Conservation (phyloP, 2,797 vertebrate genomes). For the Sarcoramphus papa region DNA sequence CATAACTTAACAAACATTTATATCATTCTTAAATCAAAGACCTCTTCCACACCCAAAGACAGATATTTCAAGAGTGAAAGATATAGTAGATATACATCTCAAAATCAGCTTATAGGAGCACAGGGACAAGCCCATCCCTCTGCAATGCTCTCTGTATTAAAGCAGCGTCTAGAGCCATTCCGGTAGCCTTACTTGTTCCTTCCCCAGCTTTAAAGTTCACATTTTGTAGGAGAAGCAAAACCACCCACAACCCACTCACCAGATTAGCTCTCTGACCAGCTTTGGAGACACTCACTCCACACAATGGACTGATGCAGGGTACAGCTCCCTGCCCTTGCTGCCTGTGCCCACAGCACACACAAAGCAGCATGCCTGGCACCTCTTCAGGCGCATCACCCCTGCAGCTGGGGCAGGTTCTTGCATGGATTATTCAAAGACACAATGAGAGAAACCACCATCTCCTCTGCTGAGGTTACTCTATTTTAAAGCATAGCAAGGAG, state of each 20-base stretch:
- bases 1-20: not conserved
- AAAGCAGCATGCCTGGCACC: fast-evolving
- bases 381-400: not conserved
- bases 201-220: not conserved
- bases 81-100: not conserved
- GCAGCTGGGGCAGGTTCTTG: not conserved
- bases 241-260: not conserved
- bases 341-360: too few relatives aligned
- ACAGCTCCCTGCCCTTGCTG: fast-evolving
- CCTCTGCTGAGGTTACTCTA: not conserved
- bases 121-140: not conserved
- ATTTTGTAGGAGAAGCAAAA: not conserved
- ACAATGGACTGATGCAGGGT: fast-evolving
- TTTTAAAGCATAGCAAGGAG: not conserved
- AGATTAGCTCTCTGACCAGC: not conserved
- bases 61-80: not conserved
- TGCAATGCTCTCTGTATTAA: not conserved
- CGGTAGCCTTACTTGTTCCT: not conserved
- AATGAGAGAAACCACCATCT: not conserved
- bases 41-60: not conserved
- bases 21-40: not conserved
- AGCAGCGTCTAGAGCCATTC: not conserved
- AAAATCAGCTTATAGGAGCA: not conserved
- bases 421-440: not conserved
- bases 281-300: not conserved